These are phyloP conservation scores for Scyliorhinus canicula DNA, from an alignment of 2,797 vertebrate genomes.

Conservation along the genomic window DNA sequence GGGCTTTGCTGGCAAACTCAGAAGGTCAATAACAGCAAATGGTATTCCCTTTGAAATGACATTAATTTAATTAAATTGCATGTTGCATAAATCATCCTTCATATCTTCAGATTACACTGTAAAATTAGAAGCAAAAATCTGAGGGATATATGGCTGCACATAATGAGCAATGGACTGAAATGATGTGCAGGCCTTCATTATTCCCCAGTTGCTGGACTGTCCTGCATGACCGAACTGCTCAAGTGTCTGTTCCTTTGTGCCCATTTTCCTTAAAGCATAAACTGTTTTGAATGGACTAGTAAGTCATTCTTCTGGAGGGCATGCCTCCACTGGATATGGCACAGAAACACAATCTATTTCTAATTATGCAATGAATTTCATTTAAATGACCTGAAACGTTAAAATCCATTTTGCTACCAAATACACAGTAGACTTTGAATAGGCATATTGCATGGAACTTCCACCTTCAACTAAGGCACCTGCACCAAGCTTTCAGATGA, in stretches of 20 bases:
- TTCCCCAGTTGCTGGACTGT: not conserved
- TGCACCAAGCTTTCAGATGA: not conserved
- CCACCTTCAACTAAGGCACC: not conserved
- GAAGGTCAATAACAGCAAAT: conserved; percentile 3
- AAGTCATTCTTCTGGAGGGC: not conserved
- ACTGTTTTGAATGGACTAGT: not conserved
- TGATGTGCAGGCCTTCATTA: not conserved
- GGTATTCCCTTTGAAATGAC: not conserved
- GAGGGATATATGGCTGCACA: not conserved
- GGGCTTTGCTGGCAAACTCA: not conserved
- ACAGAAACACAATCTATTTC: not conserved
- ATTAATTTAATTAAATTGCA: conserved; percentile 8
- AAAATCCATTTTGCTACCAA: not conserved
- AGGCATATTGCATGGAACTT: no score
- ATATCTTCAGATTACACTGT: not conserved
- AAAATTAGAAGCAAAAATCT: not conserved
- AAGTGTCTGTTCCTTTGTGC: not conserved
- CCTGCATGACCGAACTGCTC: not conserved
- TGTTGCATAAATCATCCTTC: not conserved
- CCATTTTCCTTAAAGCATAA: not conserved
- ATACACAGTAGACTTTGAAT: no score
- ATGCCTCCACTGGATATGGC: not conserved
- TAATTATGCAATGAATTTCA: not conserved
- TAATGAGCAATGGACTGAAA: not conserved
- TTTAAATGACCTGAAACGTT: not conserved